A percentile compares a stretch with the other conserved stretches of the same genome.
Evolutionary conservation across 1,140 invertebrate species (phyloP).

Genomic region (Fopius arisanus): DNA sequence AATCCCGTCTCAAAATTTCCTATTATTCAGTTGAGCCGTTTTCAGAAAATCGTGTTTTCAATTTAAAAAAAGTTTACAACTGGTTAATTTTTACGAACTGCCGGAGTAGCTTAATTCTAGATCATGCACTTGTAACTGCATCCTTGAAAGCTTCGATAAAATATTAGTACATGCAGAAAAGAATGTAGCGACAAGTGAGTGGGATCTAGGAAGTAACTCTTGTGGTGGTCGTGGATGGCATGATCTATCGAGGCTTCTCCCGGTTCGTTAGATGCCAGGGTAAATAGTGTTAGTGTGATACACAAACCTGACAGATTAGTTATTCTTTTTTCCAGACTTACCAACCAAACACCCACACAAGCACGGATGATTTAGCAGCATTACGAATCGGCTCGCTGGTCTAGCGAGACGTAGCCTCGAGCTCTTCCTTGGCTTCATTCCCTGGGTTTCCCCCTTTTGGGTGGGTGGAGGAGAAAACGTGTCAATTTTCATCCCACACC

Average conservation of each 20-base stretch:
- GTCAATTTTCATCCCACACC: constrained; percentile 50
- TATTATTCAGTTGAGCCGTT: too few relatives aligned
- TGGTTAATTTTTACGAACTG: too few relatives aligned
- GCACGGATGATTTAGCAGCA: constrained; percentile 39
- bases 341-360: constrained; percentile 34
- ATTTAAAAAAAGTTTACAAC: too few relatives aligned
- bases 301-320: background rate
- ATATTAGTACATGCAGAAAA: background rate
- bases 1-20: too few relatives aligned
- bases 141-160: too few relatives aligned
- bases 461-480: constrained; percentile 35
- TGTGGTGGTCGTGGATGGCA: constrained; percentile 20
- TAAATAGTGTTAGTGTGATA: background rate
- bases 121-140: too few relatives aligned
- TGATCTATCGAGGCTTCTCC: constrained; percentile 37
- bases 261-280: constrained; percentile 27
- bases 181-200: constrained; percentile 15
- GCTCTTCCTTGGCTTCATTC: background rate
- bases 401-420: background rate
- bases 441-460: constrained; percentile 11
- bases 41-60: too few relatives aligned
- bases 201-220: constrained; percentile 38
- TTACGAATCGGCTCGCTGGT: constrained; percentile 40
- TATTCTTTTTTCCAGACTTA: constrained; percentile 8
- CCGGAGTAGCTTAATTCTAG: too few relatives aligned